Conservation (phyloP, 2,797 vertebrate genomes). For the Phylloscopus collybita region DNA sequence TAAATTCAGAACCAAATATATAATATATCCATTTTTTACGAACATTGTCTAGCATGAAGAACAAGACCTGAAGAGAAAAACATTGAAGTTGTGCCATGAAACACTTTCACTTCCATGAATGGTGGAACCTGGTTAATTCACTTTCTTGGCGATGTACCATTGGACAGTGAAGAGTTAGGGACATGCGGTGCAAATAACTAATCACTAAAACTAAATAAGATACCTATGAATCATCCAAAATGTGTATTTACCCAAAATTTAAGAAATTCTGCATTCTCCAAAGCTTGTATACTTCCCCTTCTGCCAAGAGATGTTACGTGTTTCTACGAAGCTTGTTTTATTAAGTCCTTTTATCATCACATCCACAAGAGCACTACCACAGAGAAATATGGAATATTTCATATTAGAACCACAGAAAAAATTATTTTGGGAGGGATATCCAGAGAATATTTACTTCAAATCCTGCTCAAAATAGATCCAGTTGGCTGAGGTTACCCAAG, state of each 20-base stretch:
- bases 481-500: neutral
- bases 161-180: neutral
- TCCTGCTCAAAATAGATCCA: neutral
- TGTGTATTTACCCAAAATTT: neutral
- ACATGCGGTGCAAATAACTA: neutral
- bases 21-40: neutral
- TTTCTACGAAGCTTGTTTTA: neutral
- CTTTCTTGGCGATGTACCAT: accelerated
- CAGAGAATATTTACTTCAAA: neutral
- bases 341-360: neutral
- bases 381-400: neutral
- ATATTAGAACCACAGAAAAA: neutral
- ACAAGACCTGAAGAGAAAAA: neutral
- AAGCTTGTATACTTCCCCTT: neutral
- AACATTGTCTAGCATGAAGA: neutral
- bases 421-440: neutral
- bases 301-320: neutral
- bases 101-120: neutral
- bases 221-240: neutral
- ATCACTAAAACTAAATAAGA: neutral
- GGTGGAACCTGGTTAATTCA: neutral
- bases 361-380: neutral
- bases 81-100: neutral
- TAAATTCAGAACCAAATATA: neutral
- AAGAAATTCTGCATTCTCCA: neutral